A percentile compares a stretch with the other conserved stretches of the same genome.
Conservation (phyloP, 2,113 vertebrate genomes). For the Forbesichthys papilliferus region DNA sequence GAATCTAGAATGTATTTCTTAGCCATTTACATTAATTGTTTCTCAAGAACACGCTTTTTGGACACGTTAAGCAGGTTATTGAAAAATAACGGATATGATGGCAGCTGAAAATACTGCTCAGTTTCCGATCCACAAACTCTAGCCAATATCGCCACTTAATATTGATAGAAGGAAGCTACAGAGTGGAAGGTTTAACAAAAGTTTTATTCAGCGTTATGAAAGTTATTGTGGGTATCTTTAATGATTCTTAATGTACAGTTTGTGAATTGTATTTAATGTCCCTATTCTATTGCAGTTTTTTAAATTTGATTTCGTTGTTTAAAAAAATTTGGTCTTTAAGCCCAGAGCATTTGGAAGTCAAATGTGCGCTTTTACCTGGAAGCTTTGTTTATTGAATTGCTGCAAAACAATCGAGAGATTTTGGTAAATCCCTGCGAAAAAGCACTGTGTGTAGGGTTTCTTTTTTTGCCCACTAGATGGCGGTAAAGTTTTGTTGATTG, state of each 20-base stretch:
- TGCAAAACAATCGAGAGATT: conserved; percentile 62
- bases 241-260: conserved; percentile 59
- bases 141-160: no score
- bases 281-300: conserved; percentile 36
- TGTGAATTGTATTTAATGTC: conserved; percentile 30
- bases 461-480: conserved; percentile 44
- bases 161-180: no score
- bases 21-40: no score
- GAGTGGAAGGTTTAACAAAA: no score
- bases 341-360: conserved; percentile 44
- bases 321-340: conserved; percentile 31
- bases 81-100: no score
- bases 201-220: not conserved
- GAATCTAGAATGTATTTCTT: no score
- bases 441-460: conserved; percentile 43
- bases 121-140: no score
- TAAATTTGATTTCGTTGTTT: conserved; percentile 28
- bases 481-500: conserved; percentile 14
- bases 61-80: no score
- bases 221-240: conserved; percentile 49
- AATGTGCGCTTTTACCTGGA: conserved; percentile 42
- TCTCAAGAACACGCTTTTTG: no score
- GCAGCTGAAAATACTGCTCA: no score
- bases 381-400: conserved; percentile 31
- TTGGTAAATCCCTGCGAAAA: conserved; percentile 43